A percentile compares a stretch with the other conserved stretches of the same genome.
Evolutionary conservation across 37 sponge, comb jelly and placozoan species (phyloP).

Genomic region (Cliona cf. orientalis): DNA sequence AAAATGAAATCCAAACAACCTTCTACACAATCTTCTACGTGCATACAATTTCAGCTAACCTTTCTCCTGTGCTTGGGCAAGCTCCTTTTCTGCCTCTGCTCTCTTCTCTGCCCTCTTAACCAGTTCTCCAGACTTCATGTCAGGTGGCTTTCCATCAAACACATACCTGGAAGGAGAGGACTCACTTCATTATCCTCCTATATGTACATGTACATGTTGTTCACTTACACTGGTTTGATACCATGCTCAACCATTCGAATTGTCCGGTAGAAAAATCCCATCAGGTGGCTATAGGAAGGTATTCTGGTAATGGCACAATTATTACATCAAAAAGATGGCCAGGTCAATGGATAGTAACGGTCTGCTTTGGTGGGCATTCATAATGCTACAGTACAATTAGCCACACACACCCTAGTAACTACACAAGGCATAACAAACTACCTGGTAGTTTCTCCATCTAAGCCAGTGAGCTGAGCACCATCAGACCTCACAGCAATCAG

Average conservation of each 20-base stretch:
- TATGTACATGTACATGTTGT: neutral
- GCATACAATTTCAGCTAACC: constrained; percentile 38
- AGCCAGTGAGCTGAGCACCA: constrained; percentile 80
- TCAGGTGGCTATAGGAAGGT: constrained; percentile 77
- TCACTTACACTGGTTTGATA: constrained; percentile 94
- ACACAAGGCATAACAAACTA: neutral
- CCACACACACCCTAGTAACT: neutral
- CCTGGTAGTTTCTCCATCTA: constrained; percentile 96
- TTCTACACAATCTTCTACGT: neutral
- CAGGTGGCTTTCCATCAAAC: constrained; percentile 98
- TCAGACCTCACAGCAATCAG: constrained; percentile 95
- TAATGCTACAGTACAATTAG: too few relatives aligned
- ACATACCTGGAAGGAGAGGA: constrained; percentile 70
- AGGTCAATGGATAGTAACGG: neutral
- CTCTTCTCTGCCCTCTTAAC: constrained; percentile 91
- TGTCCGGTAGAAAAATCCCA: constrained; percentile 97
- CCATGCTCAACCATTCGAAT: constrained; percentile 98
- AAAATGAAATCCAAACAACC: neutral
- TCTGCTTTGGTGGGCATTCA: too few relatives aligned
- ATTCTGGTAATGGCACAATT: neutral
- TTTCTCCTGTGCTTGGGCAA: constrained; percentile 83
- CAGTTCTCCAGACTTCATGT: constrained; percentile 96
- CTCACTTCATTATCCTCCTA: neutral
- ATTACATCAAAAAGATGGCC: neutral
- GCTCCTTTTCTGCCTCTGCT: constrained; percentile 89